Conservation (phyloP, 1,140 invertebrate species). For the Leguminivora glycinivorella region DNA sequence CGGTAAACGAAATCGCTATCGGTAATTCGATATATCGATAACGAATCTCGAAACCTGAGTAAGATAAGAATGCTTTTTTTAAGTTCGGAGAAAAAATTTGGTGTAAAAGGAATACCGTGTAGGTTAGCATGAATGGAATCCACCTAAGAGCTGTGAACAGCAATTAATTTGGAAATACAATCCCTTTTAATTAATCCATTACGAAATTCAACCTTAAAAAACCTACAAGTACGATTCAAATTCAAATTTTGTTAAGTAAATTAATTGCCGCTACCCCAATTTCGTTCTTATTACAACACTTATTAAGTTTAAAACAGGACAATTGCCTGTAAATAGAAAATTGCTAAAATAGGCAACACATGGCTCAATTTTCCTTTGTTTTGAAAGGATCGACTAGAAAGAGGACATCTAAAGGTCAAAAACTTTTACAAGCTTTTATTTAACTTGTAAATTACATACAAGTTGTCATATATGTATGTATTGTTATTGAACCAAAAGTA, state of each 20-base stretch:
- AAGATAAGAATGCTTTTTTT: conserved; percentile 6
- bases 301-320: not conserved
- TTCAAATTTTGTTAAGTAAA: not conserved
- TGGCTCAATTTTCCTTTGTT: too few relatives aligned
- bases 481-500: too few relatives aligned
- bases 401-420: too few relatives aligned
- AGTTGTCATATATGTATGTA: too few relatives aligned
- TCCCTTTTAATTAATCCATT: not conserved
- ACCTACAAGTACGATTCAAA: not conserved
- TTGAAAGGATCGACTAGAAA: not conserved
- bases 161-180: conserved; percentile 27
- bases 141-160: conserved; percentile 24
- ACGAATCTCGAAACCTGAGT: conserved; percentile 24
- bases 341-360: too few relatives aligned
- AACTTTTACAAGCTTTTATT: too few relatives aligned
- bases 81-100: not conserved
- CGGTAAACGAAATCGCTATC: conserved; percentile 18
- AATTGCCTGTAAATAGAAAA: not conserved
- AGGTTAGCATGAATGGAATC: conserved; percentile 23
- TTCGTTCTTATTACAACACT: not conserved
- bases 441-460: too few relatives aligned
- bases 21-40: conserved; percentile 27
- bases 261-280: not conserved
- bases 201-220: not conserved
- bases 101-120: conserved; percentile 24